Percentiles rank a stretch among this genome's conserved stretches.
Evolutionary conservation across 2,113 vertebrate species (phyloP).

Genomic region (Datnioides undecimradiatus): DNA sequence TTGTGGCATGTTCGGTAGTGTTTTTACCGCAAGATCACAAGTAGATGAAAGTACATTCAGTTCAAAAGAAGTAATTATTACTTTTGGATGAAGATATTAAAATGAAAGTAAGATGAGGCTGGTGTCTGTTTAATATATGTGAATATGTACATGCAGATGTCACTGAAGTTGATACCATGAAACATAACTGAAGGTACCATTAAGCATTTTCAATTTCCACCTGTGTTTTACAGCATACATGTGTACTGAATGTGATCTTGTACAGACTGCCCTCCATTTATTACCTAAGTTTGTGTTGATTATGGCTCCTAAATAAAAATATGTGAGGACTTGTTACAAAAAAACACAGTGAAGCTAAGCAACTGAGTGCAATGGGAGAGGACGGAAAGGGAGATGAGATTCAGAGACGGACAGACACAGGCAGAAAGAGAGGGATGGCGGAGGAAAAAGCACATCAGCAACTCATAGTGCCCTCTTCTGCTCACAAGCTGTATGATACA

Average conservation of each 20-base stretch:
- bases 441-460: constrained; percentile 54
- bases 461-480: constrained; percentile 88
- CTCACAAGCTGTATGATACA: constrained; percentile 69
- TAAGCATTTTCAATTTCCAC: constrained; percentile 42
- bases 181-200: constrained; percentile 12
- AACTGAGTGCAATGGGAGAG: constrained; percentile 34
- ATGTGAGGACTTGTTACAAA: constrained; percentile 26
- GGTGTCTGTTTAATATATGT: neutral
- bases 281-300: constrained; percentile 14
- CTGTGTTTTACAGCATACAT: neutral
- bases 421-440: constrained; percentile 28
- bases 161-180: neutral
- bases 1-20: neutral
- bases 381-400: constrained; percentile 35
- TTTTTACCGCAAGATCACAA: neutral
- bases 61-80: neutral
- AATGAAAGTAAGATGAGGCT: neutral
- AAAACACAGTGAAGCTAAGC: constrained; percentile 35
- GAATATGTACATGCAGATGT: neutral
- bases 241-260: constrained; percentile 5
- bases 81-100: neutral
- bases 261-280: neutral
- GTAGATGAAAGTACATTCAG: neutral
- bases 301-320: constrained; percentile 40
- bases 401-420: constrained; percentile 41